Percentiles rank a stretch among this genome's conserved stretches.
These are phyloP conservation scores for Macaca mulatta DNA, from an alignment of 2,113 vertebrate genomes.

Conservation along the genomic window DNA sequence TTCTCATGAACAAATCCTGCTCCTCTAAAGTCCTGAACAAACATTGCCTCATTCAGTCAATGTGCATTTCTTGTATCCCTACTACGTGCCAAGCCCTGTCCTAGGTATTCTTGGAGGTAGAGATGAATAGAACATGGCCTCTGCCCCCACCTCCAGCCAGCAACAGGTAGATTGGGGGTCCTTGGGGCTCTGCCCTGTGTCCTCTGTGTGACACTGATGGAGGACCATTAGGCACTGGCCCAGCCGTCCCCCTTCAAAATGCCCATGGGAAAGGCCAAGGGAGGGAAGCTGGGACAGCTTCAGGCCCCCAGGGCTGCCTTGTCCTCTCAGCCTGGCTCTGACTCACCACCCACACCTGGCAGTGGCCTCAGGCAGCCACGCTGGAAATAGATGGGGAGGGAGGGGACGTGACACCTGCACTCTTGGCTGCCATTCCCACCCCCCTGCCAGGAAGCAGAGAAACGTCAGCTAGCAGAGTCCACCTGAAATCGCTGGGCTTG, in stretches of 20 bases:
- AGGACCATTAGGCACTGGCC: background rate
- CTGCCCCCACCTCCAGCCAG: background rate
- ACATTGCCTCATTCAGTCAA: background rate
- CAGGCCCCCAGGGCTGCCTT: slow-evolving; percentile 45
- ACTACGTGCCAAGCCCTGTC: background rate
- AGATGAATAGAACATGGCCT: background rate
- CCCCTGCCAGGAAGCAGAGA: slow-evolving; percentile 16
- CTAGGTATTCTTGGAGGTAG: background rate
- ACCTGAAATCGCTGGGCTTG: background rate
- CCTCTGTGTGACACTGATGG: background rate
- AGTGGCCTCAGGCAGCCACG: slow-evolving; percentile 33
- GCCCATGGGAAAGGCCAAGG: background rate
- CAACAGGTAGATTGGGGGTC: background rate
- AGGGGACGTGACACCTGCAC: slow-evolving; percentile 48
- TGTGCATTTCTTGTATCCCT: background rate
- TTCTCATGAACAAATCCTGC: background rate
- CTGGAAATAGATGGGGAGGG: slow-evolving; percentile 67
- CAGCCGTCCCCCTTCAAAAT: background rate
- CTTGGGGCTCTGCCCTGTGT: background rate
- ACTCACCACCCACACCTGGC: slow-evolving; percentile 73
- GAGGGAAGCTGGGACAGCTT: slow-evolving; percentile 45
- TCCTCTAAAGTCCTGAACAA: background rate
- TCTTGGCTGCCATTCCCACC: slow-evolving; percentile 12
- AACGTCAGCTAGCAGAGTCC: accelerated
- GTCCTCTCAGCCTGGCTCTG: slow-evolving; percentile 58